Evolutionary conservation across 2,888 invertebrate genomes (phyloP), one percentile per base, ranked within the genome.

Genomic region (Nemotelus pantherinus): DNA sequence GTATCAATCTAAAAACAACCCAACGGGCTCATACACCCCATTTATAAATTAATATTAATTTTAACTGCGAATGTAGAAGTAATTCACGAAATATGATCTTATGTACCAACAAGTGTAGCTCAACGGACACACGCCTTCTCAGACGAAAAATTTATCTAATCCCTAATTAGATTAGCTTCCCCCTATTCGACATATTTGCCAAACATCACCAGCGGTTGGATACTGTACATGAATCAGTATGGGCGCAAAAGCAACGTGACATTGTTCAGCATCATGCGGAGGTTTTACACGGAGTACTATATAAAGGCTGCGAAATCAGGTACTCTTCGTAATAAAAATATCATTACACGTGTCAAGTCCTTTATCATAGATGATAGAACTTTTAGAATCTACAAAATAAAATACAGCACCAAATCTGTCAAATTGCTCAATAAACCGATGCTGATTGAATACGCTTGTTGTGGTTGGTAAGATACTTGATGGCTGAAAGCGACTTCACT

Each of bases 131-230:
- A 25, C 25, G 25, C 25, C 25, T 25, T 25, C 25, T 25, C 25
- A 25, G 25, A 25, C 25, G 25, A 25, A 25, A 25, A 25, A 25
- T 25, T 25, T 25, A 25, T 43, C 53, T 70, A 55, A 70, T 43
- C 70, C 41, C 70, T 70, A 70, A 70, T 70, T 70, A 70, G 70
- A 70, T 70, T 70, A 43, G n/a, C n/a, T 6, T 41, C 25, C 47
- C 53, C 70, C 55, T 9, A 47, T 41, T 25, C 25, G 50, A 70
- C 9, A 7, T 47, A 53, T 50, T 70, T 70, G 53, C 41, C 44
- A 43, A 39, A 70, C 25, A 25, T 25, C 25, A 25, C 25, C 25
- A 25, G 25, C 25, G 25, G 25, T 25, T 25, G 25, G 25, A 25
- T 25, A 25, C 25, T 41, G 60, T 60, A 60, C 41, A 10, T 2